These are phyloP conservation scores for Epinotia demarniana DNA, from an alignment of 2,888 invertebrate genomes.

Conservation along the genomic window DNA sequence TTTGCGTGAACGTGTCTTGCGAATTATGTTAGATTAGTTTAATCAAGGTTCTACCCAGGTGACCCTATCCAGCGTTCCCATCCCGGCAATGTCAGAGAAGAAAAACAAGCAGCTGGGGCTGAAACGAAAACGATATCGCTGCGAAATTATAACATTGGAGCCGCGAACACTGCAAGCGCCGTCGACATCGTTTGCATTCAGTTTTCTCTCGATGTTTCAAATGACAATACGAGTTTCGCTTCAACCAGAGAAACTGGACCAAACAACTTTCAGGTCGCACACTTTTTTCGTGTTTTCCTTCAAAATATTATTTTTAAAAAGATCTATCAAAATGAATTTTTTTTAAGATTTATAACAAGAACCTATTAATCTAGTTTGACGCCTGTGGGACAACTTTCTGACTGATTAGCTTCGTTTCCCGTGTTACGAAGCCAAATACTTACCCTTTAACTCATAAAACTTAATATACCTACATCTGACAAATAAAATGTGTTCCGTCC, in stretches of 20 bases:
- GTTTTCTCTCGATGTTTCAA: background rate
- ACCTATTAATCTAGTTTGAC: background rate
- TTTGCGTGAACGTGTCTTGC: slow-evolving; percentile 52
- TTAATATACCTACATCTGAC: too few species aligned
- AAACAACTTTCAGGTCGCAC: background rate
- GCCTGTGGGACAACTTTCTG: background rate
- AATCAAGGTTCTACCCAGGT: slow-evolving; percentile 76
- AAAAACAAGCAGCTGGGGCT: slow-evolving; percentile 84
- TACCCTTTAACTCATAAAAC: too few species aligned
- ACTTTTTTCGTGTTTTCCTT: too few species aligned
- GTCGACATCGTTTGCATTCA: slow-evolving; percentile 4
- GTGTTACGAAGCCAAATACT: background rate
- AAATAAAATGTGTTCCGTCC: too few species aligned
- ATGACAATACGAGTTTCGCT: background rate
- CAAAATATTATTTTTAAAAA: background rate
- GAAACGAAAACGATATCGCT: slow-evolving; percentile 21
- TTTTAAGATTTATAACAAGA: background rate
- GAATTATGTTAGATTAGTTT: slow-evolving; percentile 65
- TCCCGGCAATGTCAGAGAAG: slow-evolving; percentile 80
- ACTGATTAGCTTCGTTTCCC: background rate
- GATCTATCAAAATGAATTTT: background rate
- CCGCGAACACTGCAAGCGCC: background rate
- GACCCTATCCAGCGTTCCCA: slow-evolving; percentile 81
- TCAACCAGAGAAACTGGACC: background rate
- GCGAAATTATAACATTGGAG: background rate